Evolutionary conservation across 92 coral and sea anemone species (phyloP).

Genomic region (Palythoa grandis): DNA sequence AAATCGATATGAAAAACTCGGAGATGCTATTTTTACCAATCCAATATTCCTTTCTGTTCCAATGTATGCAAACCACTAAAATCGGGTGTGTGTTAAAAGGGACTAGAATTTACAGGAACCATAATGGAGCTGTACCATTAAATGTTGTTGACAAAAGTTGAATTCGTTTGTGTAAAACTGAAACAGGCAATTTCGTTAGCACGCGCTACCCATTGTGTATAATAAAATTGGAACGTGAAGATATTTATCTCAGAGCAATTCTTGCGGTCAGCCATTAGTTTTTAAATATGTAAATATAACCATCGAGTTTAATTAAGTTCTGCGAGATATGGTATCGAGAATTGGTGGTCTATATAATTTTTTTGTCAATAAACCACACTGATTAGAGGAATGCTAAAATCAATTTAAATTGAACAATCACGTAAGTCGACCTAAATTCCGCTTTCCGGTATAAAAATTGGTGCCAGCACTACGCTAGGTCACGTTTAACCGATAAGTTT

Average conservation of each 20-base stretch:
- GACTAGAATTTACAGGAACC: not conserved
- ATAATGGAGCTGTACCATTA: not conserved
- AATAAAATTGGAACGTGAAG: not conserved
- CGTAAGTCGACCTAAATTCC: not conserved
- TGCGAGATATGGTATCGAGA: not conserved
- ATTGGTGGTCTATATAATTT: not conserved
- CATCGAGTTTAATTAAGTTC: not conserved
- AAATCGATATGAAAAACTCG: too few species aligned
- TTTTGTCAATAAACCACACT: not conserved
- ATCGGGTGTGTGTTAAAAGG: not conserved
- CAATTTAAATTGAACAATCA: not conserved
- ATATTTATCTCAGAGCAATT: not conserved
- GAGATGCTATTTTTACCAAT: not conserved
- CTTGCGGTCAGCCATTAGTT: not conserved
- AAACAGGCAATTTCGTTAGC: not conserved
- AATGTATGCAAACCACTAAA: not conserved
- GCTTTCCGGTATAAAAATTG: not conserved
- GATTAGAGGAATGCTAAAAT: not conserved
- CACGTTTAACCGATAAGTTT: not conserved
- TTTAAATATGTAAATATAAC: not conserved
- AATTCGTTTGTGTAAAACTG: not conserved
- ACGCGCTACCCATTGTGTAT: slow-evolving; percentile 4
- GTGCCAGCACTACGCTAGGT: not conserved
- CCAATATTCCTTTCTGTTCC: not conserved
- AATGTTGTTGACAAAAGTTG: too few species aligned